phyloP scores from a whole-genome alignment of 2,888 invertebrate species.

The Tachina grossa region DNA sequence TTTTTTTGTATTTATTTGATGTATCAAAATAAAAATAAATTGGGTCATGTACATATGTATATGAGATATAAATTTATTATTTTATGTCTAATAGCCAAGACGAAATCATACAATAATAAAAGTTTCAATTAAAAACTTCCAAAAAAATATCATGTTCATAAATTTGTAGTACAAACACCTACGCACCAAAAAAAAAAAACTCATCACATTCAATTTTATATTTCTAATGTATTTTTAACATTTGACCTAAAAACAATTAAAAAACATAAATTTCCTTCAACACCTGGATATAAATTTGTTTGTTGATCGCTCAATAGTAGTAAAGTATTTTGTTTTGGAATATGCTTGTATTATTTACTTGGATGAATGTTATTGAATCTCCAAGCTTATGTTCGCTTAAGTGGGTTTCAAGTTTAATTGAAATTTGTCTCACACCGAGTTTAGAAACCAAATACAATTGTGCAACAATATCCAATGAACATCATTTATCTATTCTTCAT shows the following conservation, averaged over 20 bases:
- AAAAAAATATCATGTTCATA: conserved; percentile 3
- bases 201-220: conserved; percentile 33
- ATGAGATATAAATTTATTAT: too few relatives aligned
- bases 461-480: conserved; percentile 28
- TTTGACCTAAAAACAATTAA: conserved; percentile 65
- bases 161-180: conserved; percentile 30
- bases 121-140: conserved; percentile 28
- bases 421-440: conserved; percentile 50
- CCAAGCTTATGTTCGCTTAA: conserved; percentile 6
- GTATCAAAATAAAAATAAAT: not conserved
- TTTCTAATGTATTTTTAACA: conserved; percentile 52
- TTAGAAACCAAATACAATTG: conserved; percentile 9
- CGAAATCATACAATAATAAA: not conserved
- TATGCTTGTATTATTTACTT: not conserved
- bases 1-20: not conserved
- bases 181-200: conserved; percentile 25
- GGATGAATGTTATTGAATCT: conserved; percentile 12
- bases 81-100: not conserved
- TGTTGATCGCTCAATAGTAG: conserved; percentile 5
- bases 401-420: conserved; percentile 29
- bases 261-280: conserved; percentile 52
- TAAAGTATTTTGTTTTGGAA: conserved; percentile 23
- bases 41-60: not conserved
- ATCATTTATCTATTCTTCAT: conserved; percentile 26
- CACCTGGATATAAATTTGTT: conserved; percentile 28